Base-by-base conservation (phyloP, 2,888 invertebrate genomes). In the Loripinus fragilis region DNA sequence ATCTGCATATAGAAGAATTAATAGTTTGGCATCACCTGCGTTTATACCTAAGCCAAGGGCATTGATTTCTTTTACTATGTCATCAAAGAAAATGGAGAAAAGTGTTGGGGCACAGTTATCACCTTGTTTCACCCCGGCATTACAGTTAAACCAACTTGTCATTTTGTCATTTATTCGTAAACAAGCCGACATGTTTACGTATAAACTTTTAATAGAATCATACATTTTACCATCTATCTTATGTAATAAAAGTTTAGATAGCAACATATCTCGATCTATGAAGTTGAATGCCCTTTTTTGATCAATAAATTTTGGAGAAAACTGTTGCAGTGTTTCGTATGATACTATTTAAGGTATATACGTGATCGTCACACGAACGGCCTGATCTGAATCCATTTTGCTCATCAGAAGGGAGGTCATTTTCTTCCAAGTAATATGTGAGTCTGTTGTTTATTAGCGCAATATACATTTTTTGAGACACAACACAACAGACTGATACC, bases 291-390 rank as follows among this genome's bases (percentile, higher is more conserved):
- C 69, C 30, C 30, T 69, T 42, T 68, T 38, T n/a, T 42, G 42
- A 25, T 45, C 68, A 15, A 68, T 68, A 0, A 38, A 5, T 2
- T 17, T 25, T 23, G 23, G 7, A 64, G n/a, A 64, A 64, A 17
- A 20, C 28, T 30, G 15, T 8, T n/a, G 15, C 8, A 10, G 7
- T 64, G 30, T 76, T 74, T 35, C 41, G 33, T 20, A 76, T 20
- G n/a, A 80, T 55, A 42, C 74, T 74, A 35, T 70, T 67, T 3
- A 77, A 25, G 5, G 74, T 60, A 33, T 76, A 80, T 5, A 71
- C 64, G 35, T 81, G 81, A 60, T 81, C 74, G 33, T 81, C 77
- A 67, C 77, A 75, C 17, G 81, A 74, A 33, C 81, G 48, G 28
- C 64, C n/a, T 23, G 3, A 3, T 3, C 81, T 35, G 35, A 81